A percentile compares a stretch with the other conserved stretches of the same genome.
phyloP scores from a whole-genome alignment of 2,113 vertebrate species.

The Phainopepla nitens region DNA sequence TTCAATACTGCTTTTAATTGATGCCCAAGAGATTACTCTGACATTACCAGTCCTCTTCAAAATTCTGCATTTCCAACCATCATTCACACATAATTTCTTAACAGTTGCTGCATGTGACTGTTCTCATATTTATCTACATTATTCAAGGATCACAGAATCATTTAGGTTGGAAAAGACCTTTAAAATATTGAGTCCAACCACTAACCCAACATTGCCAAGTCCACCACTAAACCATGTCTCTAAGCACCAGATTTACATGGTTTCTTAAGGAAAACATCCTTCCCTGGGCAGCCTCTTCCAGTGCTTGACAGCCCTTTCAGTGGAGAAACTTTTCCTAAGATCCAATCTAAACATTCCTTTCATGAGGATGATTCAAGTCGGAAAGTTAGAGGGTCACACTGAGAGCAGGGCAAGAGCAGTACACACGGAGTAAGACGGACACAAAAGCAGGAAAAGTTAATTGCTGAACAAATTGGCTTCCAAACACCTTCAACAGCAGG shows the following conservation, averaged over 20 bases:
- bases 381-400: neutral
- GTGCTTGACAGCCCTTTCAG: neutral
- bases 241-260: neutral
- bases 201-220: neutral
- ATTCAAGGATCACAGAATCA: neutral
- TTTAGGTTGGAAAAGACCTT: neutral
- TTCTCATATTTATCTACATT: neutral
- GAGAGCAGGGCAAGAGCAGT: neutral
- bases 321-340: neutral
- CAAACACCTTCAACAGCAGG: neutral
- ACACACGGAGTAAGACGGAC: neutral
- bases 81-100: neutral
- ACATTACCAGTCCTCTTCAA: neutral
- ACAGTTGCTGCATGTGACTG: neutral
- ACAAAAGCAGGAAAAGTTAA: neutral
- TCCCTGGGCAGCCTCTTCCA: neutral
- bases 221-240: neutral
- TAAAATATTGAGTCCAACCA: neutral
- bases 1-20: rapidly evolving
- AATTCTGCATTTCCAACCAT: neutral
- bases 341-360: neutral
- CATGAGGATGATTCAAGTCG: neutral
- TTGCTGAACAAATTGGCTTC: neutral
- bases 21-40: neutral
- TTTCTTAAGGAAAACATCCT: neutral